Evolutionary conservation across 2,113 vertebrate genomes (phyloP).

Genomic region (Nothocercus nigrocapillus): DNA sequence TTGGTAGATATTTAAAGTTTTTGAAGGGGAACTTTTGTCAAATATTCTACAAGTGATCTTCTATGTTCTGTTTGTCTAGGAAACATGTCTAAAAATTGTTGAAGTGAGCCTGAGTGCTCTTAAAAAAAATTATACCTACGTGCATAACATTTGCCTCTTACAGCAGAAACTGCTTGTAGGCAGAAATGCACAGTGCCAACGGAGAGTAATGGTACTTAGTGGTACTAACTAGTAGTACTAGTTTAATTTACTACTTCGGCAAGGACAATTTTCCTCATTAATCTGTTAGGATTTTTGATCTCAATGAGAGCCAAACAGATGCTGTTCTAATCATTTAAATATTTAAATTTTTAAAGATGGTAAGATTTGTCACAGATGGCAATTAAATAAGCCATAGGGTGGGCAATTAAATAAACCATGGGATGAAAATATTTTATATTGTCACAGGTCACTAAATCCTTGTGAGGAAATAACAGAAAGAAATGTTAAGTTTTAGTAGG

Average conservation of each 20-base stretch:
- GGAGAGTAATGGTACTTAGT: not conserved
- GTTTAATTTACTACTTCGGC: not conserved
- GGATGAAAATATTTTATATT: not conserved
- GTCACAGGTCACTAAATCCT: not conserved
- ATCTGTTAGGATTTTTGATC: not conserved
- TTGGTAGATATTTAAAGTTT: not conserved
- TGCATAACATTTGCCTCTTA: rapidly evolving
- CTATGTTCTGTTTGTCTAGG: rapidly evolving
- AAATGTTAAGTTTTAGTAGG: not conserved
- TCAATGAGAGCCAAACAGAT: not conserved
- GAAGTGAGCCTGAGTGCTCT: not conserved
- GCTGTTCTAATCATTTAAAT: not conserved
- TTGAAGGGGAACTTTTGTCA: not conserved
- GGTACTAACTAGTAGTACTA: not conserved
- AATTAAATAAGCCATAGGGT: not conserved
- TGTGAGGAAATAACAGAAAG: not conserved
- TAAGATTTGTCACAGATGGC: not conserved
- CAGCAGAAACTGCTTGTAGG: not conserved
- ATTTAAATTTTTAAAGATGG: not conserved
- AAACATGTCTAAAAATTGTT: not conserved
- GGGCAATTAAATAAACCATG: no score
- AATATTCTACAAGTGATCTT: not conserved
- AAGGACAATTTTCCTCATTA: not conserved
- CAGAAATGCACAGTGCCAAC: not conserved
- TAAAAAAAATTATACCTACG: not conserved